Evolutionary conservation across 53 echinoderm and acorn worm genomes (phyloP).

Genomic region (Paelopatides confundens): DNA sequence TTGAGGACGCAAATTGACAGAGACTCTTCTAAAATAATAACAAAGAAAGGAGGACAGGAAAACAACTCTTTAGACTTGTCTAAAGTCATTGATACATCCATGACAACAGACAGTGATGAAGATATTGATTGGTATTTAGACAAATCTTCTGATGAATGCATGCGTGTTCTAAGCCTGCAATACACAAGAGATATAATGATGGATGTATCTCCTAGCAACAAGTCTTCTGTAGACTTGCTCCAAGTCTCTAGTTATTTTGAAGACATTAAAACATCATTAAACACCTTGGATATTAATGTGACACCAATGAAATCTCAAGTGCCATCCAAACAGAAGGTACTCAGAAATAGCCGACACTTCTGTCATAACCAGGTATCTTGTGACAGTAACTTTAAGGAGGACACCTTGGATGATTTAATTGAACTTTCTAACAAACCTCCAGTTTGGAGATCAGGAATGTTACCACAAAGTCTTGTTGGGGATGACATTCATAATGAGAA

Average conservation of each 20-base stretch:
- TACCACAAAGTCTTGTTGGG: not conserved
- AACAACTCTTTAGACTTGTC: not conserved
- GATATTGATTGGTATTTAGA: not conserved
- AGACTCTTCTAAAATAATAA: not conserved
- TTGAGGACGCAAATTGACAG: not conserved
- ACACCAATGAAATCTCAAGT: not conserved
- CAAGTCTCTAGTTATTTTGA: not conserved
- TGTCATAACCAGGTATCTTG: not conserved
- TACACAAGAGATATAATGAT: not conserved
- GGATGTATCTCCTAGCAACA: not conserved
- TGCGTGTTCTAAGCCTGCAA: not conserved
- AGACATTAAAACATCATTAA: not conserved
- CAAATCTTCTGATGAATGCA: not conserved
- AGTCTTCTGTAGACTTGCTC: not conserved
- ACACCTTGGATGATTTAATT: not conserved
- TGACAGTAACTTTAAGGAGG: not conserved
- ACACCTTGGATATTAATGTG: not conserved
- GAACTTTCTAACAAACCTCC: not conserved
- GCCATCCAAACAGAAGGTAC: not conserved
- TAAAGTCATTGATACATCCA: not conserved
- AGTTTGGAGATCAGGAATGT: not conserved
- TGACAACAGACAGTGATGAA: not conserved
- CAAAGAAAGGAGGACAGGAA: too few relatives aligned
- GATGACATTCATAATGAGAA: not conserved
- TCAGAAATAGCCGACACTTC: slow-evolving; percentile 1